Evolutionary conservation across 2,113 vertebrate species (phyloP).

Genomic region (Engystomops pustulosus): DNA sequence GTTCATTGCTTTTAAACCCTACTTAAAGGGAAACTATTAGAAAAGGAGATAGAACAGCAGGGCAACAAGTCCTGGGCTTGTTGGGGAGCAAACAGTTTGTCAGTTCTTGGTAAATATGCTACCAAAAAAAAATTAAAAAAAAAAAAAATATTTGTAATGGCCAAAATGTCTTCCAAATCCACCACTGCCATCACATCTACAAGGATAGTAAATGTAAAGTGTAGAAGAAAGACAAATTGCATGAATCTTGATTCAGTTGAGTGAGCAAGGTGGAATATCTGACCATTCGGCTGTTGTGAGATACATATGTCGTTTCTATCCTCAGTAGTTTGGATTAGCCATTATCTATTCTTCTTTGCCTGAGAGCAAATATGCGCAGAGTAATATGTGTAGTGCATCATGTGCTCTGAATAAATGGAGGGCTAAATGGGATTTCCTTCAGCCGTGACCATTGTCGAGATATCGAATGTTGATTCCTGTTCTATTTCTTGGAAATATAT

Average conservation of each 20-base stretch:
- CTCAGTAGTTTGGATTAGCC: background rate
- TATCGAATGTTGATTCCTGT: background rate
- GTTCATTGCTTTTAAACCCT: too few relatives aligned
- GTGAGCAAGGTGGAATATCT: background rate
- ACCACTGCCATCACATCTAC: background rate
- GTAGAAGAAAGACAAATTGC: background rate
- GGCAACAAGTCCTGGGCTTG: too few relatives aligned
- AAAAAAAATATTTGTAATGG: too few relatives aligned
- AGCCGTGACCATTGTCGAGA: background rate
- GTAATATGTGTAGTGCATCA: background rate
- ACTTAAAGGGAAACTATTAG: too few relatives aligned
- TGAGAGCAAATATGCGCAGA: background rate
- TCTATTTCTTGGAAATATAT: background rate
- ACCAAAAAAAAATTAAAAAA: too few relatives aligned
- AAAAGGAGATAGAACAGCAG: too few relatives aligned
- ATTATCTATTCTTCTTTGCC: slow-evolving; percentile 7
- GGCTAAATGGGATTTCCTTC: background rate
- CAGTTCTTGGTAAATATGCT: background rate
- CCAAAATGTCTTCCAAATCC: background rate
- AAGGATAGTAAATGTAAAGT: background rate
- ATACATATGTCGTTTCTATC: background rate
- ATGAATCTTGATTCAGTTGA: background rate
- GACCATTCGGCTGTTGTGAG: background rate
- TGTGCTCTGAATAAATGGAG: background rate
- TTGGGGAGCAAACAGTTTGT: too few relatives aligned